These are phyloP conservation scores for Coregonus sp. DNA, from an alignment of 2,797 vertebrate species.

Conservation along the genomic window DNA sequence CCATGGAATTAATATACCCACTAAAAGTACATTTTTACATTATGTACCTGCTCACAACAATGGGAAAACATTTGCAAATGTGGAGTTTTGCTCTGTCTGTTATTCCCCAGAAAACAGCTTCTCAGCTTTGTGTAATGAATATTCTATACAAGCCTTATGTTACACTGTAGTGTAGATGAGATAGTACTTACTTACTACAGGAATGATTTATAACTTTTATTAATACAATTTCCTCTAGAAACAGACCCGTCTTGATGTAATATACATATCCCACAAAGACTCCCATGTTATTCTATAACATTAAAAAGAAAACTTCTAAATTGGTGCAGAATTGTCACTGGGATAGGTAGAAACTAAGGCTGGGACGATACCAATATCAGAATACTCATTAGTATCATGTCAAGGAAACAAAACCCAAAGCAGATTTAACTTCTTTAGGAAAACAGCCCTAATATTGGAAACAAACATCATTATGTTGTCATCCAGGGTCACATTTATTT, in stretches of 20 bases:
- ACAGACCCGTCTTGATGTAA: slow-evolving; percentile 13
- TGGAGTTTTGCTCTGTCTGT: slow-evolving; percentile 35
- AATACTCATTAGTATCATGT: no score
- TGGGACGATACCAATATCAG: no score
- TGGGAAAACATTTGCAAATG: slow-evolving; percentile 65
- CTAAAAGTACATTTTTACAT: slow-evolving; percentile 69
- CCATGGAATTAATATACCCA: slow-evolving; percentile 70
- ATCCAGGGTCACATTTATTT: no score
- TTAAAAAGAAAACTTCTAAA: not conserved
- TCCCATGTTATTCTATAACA: not conserved
- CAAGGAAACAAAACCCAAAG: no score
- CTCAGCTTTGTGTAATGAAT: slow-evolving; percentile 39
- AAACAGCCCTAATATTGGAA: no score
- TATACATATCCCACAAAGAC: not conserved
- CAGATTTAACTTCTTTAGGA: no score
- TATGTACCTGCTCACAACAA: slow-evolving; percentile 65
- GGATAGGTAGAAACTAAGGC: not conserved
- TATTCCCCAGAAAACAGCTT: slow-evolving; percentile 55
- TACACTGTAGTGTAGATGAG: slow-evolving; percentile 26
- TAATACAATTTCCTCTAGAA: slow-evolving; percentile 39
- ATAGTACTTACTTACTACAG: slow-evolving; percentile 28
- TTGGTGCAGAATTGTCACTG: slow-evolving; percentile 26
- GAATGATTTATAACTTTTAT: slow-evolving; percentile 59
- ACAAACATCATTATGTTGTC: no score
- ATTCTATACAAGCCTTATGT: slow-evolving; percentile 27